Conservation (phyloP, 2,797 vertebrate genomes). For the Parauchenoglanis punctatus region DNA sequence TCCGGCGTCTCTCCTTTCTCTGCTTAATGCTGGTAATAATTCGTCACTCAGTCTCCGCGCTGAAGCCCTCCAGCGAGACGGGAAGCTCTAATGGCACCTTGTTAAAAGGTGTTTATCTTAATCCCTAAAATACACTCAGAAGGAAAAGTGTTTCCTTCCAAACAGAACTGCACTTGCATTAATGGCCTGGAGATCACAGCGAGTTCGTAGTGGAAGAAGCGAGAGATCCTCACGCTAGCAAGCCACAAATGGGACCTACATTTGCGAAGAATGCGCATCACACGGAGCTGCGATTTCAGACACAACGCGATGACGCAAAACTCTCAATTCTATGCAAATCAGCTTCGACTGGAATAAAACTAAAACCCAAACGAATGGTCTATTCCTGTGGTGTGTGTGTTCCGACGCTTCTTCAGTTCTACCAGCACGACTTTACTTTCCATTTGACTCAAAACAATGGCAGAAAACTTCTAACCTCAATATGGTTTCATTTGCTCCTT, state of each 20-base stretch:
- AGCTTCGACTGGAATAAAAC: not conserved
- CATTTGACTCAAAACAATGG: not conserved
- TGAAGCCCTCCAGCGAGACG: conserved; percentile 59
- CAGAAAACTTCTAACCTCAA: not conserved
- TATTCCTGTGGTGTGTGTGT: not conserved
- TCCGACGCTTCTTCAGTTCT: not conserved
- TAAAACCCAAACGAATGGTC: not conserved
- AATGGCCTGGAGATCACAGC: conserved; percentile 63
- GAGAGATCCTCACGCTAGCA: not conserved
- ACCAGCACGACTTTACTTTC: not conserved
- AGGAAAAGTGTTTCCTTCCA: conserved; percentile 81
- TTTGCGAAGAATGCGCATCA: fast-evolving
- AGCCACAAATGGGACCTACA: not conserved
- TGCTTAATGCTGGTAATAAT: conserved; percentile 36
- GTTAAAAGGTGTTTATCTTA: conserved; percentile 80
- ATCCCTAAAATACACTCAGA: conserved; percentile 79
- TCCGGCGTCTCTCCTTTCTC: conserved; percentile 13
- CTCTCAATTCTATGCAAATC: not conserved
- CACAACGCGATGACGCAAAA: not conserved
- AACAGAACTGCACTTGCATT: conserved; percentile 56
- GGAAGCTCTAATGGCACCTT: conserved; percentile 77
- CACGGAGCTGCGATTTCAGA: not conserved
- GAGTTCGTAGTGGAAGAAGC: not conserved
- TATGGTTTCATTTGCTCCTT: not conserved
- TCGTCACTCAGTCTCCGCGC: conserved; percentile 46